phyloP scores from a whole-genome alignment of 2,888 invertebrate genomes.

The Crossocerus cetratus region DNA sequence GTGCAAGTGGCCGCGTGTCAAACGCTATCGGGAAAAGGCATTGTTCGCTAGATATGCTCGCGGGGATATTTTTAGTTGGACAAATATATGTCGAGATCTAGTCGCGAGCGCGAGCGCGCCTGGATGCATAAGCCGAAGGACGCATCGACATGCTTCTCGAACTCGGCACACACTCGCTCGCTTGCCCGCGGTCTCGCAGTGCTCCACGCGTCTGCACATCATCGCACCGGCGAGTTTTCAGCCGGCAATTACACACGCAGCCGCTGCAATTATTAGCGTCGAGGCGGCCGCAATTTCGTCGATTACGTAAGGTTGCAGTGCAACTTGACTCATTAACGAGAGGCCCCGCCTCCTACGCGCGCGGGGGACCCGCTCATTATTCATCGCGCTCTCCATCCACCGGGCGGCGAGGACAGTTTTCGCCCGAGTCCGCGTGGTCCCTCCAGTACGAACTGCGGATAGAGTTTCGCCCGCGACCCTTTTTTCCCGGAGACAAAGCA shows the following conservation, averaged over 20 bases:
- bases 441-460: background rate
- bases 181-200: background rate
- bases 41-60: constrained; percentile 1
- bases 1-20: background rate
- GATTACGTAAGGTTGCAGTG: constrained; percentile 34
- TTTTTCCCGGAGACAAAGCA: too few relatives aligned
- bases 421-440: too few relatives aligned
- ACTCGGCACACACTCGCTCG: constrained; percentile 1
- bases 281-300: constrained; percentile 42
- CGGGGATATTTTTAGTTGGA: constrained; percentile 1
- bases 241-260: constrained; percentile 25
- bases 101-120: background rate
- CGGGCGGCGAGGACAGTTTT: too few relatives aligned
- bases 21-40: background rate
- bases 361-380: constrained; percentile 14
- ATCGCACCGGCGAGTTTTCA: constrained; percentile 17
- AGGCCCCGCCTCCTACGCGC: constrained; percentile 24
- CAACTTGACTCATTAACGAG: constrained; percentile 36
- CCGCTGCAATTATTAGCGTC: constrained; percentile 39
- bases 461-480: too few relatives aligned
- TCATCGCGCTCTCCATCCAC: background rate
- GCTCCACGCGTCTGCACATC: too few relatives aligned
- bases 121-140: constrained; percentile 16
- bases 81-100: background rate
- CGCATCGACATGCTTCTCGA: constrained; percentile 8